Evolutionary conservation across 2,888 invertebrate species (phyloP).

Genomic region (Hirudinaria manillensis): DNA sequence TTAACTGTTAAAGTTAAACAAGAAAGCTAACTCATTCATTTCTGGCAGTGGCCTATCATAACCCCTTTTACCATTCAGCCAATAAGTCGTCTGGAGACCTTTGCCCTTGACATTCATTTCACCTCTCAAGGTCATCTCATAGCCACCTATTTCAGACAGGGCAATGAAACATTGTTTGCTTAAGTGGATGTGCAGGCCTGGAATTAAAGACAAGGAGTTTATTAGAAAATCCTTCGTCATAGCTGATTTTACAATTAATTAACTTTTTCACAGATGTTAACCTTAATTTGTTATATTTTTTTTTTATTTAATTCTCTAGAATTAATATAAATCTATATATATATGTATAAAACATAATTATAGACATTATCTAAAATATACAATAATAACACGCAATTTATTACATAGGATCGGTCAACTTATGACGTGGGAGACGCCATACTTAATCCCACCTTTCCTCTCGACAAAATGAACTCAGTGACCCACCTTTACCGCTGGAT

Average conservation of each 20-base stretch:
- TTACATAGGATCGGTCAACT: no score
- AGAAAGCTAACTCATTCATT: constrained; percentile 22
- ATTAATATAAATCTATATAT: no score
- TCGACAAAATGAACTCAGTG: no score
- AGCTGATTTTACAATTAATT: background rate
- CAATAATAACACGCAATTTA: no score
- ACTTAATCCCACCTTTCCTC: no score
- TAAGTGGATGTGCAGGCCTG: constrained; percentile 47
- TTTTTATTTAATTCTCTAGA: no score
- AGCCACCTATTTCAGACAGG: constrained; percentile 38
- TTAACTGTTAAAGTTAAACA: no score
- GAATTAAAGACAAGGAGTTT: background rate
- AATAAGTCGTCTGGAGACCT: constrained; percentile 45
- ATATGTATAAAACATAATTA: no score
- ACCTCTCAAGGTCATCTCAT: constrained; percentile 35
- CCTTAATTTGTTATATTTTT: background rate
- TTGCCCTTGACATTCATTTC: constrained; percentile 38
- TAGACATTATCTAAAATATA: no score
- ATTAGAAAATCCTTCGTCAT: background rate
- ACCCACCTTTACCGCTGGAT: constrained; percentile 46
- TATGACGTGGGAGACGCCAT: no score
- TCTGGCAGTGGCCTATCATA: constrained; percentile 34
- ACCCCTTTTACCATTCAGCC: constrained; percentile 42
- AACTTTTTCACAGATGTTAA: background rate
- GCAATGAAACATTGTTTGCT: constrained; percentile 42